phyloP scores from a whole-genome alignment of 2,888 invertebrate species.

The Monopis laevigella region DNA sequence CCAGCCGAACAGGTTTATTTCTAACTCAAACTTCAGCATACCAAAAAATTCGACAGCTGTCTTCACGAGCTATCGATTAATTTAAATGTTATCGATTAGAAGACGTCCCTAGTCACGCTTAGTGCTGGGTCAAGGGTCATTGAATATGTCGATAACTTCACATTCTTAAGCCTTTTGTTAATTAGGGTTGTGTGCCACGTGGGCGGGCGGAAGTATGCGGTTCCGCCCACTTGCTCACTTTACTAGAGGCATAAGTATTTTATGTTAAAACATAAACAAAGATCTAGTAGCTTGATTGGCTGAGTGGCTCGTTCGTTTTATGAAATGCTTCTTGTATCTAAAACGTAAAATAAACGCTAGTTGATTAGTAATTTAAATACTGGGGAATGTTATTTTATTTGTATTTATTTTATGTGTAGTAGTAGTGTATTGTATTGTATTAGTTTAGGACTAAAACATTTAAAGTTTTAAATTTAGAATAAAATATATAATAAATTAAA shows the following conservation, averaged over 20 bases:
- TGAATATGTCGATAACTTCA: constrained; percentile 8
- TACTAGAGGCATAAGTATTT: constrained; percentile 1
- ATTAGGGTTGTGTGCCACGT: constrained; percentile 1
- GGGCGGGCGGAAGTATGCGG: background rate
- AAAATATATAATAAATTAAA: too few species aligned
- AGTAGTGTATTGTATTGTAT: too few species aligned
- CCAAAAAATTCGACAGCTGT: constrained; percentile 3
- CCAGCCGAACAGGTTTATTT: too few species aligned
- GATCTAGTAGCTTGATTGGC: constrained; percentile 10
- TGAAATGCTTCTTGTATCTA: too few species aligned
- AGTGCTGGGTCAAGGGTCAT: constrained; percentile 11
- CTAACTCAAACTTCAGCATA: too few species aligned
- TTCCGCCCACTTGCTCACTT: constrained; percentile 1
- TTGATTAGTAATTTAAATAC: too few species aligned
- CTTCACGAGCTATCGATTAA: constrained; percentile 3
- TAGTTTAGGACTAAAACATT: too few species aligned
- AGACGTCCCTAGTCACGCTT: constrained; percentile 7
- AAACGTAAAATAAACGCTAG: too few species aligned
- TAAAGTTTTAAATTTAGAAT: too few species aligned
- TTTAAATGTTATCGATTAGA: constrained; percentile 5
- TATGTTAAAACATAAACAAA: background rate
- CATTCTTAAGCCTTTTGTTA: constrained; percentile 2
- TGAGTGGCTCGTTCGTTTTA: too few species aligned
- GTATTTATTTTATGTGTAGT: too few species aligned
- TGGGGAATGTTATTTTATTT: too few species aligned